These are phyloP conservation scores for Dufourea novaeangliae DNA, from an alignment of 1,140 invertebrate genomes.

Conservation along the genomic window DNA sequence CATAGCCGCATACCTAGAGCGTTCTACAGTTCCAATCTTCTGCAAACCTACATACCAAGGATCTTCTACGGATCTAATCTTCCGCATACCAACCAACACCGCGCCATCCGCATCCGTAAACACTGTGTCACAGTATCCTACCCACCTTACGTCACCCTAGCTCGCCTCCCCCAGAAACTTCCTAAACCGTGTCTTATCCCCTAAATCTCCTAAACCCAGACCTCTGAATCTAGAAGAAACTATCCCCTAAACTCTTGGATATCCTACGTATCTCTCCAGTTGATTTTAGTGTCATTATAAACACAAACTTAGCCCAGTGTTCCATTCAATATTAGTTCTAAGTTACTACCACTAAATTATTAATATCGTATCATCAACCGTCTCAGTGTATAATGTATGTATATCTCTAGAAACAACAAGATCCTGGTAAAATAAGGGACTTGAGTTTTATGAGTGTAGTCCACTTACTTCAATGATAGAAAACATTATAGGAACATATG, in stretches of 20 bases:
- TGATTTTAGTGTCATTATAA: not conserved
- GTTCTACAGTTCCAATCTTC: not conserved
- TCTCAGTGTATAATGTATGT: too few relatives aligned
- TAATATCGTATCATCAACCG: too few relatives aligned
- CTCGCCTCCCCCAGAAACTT: not conserved
- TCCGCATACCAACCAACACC: not conserved
- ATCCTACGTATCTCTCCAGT: not conserved
- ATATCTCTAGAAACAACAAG: too few relatives aligned
- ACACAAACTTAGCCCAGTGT: not conserved
- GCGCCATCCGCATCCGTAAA: not conserved
- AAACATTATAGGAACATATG: too few relatives aligned
- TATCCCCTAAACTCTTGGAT: not conserved
- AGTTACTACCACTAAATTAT: too few relatives aligned
- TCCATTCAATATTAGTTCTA: too few relatives aligned
- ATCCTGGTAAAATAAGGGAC: too few relatives aligned
- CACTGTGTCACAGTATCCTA: not conserved
- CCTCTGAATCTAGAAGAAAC: too few relatives aligned
- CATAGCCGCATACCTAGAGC: too few relatives aligned
- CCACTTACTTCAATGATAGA: too few relatives aligned
- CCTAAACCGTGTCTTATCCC: not conserved
- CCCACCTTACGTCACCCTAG: not conserved
- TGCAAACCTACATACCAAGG: too few relatives aligned
- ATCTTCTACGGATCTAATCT: not conserved
- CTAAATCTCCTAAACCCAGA: not conserved
- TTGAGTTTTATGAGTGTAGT: too few relatives aligned